Percentiles rank a stretch among this genome's conserved stretches.
phyloP scores from a whole-genome alignment of 2,113 vertebrate species.

The Entelurus aequoreus region DNA sequence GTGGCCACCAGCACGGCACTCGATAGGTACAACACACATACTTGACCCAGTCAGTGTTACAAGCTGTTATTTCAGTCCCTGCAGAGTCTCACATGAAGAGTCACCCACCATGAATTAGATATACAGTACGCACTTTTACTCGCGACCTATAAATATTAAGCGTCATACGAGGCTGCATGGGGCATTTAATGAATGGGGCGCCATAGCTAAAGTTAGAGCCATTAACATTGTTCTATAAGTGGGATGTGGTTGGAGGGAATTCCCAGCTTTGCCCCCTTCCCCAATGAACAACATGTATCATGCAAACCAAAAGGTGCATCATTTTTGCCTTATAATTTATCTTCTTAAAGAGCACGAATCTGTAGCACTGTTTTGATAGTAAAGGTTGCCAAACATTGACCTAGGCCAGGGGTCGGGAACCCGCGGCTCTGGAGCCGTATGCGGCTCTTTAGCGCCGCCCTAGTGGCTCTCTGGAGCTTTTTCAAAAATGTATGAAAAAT shows the following conservation, averaged over 20 bases:
- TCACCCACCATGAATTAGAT: slow-evolving; percentile 57
- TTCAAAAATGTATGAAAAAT: too few species aligned
- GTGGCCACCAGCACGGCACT: slow-evolving; percentile 94
- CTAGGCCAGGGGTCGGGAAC: too few species aligned
- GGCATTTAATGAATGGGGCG: slow-evolving; percentile 39
- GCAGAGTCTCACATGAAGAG: too few species aligned
- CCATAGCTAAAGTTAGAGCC: slow-evolving; percentile 40
- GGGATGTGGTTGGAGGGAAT: background rate
- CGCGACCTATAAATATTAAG: slow-evolving; percentile 63
- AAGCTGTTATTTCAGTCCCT: too few species aligned
- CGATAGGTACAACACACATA: slow-evolving; percentile 79
- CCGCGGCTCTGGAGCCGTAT: too few species aligned
- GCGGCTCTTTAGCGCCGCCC: too few species aligned
- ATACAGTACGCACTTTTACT: slow-evolving; percentile 35
- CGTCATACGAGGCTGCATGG: slow-evolving; percentile 48
- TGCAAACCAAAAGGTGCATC: background rate
- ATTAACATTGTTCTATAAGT: slow-evolving; percentile 44
- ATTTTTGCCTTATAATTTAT: background rate
- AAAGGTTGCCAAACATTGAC: too few species aligned
- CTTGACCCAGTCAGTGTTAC: background rate
- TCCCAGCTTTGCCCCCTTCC: slow-evolving; percentile 18
- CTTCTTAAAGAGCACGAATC: too few species aligned
- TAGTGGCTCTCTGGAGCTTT: too few species aligned
- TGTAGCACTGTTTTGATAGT: too few species aligned
- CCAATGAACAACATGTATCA: background rate